phyloP scores from a whole-genome alignment of 2,113 vertebrate genomes.

The Datnioides undecimradiatus region DNA sequence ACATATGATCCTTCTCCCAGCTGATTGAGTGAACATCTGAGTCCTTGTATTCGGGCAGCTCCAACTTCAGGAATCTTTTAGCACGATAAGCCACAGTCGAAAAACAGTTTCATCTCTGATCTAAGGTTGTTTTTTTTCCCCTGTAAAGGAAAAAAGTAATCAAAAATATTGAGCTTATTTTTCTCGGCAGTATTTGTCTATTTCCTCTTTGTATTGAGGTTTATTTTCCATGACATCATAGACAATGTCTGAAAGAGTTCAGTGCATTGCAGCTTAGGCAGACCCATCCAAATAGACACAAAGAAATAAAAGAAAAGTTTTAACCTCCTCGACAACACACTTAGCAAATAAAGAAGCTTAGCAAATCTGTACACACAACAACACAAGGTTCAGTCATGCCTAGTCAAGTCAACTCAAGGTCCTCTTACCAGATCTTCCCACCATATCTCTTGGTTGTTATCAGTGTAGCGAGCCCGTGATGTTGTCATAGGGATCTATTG shows the following conservation, averaged over 20 bases:
- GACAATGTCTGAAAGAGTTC: neutral
- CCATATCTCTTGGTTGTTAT: neutral
- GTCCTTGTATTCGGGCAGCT: slow-evolving; percentile 43
- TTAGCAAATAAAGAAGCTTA: neutral
- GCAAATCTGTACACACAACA: neutral
- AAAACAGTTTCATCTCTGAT: slow-evolving; percentile 25
- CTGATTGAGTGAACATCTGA: slow-evolving; percentile 68
- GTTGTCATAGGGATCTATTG: neutral
- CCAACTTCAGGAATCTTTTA: slow-evolving; percentile 35
- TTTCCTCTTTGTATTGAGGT: slow-evolving; percentile 5
- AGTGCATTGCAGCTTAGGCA: neutral
- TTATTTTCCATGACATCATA: neutral
- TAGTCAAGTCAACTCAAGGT: neutral
- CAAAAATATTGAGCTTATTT: neutral
- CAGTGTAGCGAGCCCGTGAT: neutral
- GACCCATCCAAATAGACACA: neutral
- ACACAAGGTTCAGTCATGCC: neutral
- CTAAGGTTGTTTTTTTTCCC: slow-evolving; percentile 1
- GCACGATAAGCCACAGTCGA: slow-evolving; percentile 6
- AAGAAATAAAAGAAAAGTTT: neutral
- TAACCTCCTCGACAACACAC: neutral
- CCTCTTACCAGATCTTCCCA: neutral
- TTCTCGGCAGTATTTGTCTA: slow-evolving; percentile 7
- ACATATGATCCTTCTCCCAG: slow-evolving; percentile 56
- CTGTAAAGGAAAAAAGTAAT: neutral